Percentiles rank a stretch among this genome's conserved stretches.
phyloP scores from a whole-genome alignment of 2,888 invertebrate genomes.

The Apotomis turbidana region DNA sequence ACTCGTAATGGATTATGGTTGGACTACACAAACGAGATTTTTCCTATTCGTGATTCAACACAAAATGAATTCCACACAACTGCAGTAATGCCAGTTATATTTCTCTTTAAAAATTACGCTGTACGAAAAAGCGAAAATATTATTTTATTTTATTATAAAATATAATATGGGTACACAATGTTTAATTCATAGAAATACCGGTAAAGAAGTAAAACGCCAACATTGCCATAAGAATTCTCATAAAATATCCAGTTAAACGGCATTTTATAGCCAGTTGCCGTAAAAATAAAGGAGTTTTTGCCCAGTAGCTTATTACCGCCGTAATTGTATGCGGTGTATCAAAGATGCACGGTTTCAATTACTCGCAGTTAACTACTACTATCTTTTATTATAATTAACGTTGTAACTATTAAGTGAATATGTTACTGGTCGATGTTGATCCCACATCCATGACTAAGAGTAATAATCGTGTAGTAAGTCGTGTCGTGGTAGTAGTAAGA shows the following conservation, averaged over 20 bases:
- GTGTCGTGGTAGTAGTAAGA: too few species aligned
- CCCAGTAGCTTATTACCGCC: constrained; percentile 39
- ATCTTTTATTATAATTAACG: constrained; percentile 31
- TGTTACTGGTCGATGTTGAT: not conserved
- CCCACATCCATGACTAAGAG: not conserved
- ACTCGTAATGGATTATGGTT: too few species aligned
- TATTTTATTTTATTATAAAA: too few species aligned
- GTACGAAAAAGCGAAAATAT: too few species aligned
- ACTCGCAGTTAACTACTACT: constrained; percentile 27
- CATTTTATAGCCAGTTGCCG: constrained; percentile 35
- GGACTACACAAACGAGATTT: too few species aligned
- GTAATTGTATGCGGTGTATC: constrained; percentile 39
- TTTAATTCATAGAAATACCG: constrained; percentile 27
- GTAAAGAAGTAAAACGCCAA: constrained; percentile 22
- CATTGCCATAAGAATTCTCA: constrained; percentile 26
- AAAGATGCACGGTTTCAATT: constrained; percentile 40
- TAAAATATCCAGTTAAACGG: constrained; percentile 39
- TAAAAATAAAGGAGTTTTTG: constrained; percentile 34
- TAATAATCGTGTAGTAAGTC: too few species aligned
- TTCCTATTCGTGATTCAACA: too few species aligned
- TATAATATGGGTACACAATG: not conserved
- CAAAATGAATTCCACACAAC: too few species aligned
- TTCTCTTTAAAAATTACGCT: too few species aligned
- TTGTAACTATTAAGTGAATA: constrained; percentile 28
- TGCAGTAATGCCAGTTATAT: too few species aligned